These are phyloP conservation scores for Microdon myrmicae DNA, from an alignment of 2,888 invertebrate genomes.

Conservation along the genomic window DNA sequence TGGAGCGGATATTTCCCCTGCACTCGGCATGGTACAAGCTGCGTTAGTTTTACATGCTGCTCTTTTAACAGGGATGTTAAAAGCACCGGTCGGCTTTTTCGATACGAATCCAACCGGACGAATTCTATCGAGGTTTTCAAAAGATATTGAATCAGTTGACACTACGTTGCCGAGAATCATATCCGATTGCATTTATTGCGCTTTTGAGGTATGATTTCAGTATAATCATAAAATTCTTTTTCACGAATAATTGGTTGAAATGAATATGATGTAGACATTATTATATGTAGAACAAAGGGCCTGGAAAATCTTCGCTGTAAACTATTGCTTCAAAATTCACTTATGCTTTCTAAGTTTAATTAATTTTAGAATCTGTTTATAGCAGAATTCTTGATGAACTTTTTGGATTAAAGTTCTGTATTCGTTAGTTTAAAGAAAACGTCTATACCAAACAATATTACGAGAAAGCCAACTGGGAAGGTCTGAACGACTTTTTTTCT, in stretches of 20 bases:
- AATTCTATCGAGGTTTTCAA: constrained; percentile 71
- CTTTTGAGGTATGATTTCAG: constrained; percentile 70
- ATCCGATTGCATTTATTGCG: constrained; percentile 71
- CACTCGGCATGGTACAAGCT: constrained; percentile 69
- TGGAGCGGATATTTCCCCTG: constrained; percentile 75
- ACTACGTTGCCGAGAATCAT: constrained; percentile 66
- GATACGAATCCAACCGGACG: constrained; percentile 74
- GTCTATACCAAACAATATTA: too few relatives aligned
- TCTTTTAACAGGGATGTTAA: constrained; percentile 68
- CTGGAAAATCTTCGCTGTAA: too few relatives aligned
- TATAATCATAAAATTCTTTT: neutral
- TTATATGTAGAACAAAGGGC: too few relatives aligned
- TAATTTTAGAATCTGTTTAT: too few relatives aligned
- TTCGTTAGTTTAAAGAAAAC: too few relatives aligned
- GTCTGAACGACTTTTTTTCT: too few relatives aligned
- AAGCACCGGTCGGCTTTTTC: constrained; percentile 71
- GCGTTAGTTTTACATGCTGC: constrained; percentile 63
- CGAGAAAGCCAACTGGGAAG: too few relatives aligned
- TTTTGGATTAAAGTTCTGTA: too few relatives aligned
- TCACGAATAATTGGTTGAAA: neutral
- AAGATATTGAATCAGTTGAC: constrained; percentile 68
- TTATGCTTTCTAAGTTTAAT: too few relatives aligned
- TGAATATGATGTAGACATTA: too few relatives aligned
- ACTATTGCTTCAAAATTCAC: too few relatives aligned
- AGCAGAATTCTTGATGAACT: too few relatives aligned